Conservation (phyloP, 1,140 invertebrate species). For the Apis cerana region DNA sequence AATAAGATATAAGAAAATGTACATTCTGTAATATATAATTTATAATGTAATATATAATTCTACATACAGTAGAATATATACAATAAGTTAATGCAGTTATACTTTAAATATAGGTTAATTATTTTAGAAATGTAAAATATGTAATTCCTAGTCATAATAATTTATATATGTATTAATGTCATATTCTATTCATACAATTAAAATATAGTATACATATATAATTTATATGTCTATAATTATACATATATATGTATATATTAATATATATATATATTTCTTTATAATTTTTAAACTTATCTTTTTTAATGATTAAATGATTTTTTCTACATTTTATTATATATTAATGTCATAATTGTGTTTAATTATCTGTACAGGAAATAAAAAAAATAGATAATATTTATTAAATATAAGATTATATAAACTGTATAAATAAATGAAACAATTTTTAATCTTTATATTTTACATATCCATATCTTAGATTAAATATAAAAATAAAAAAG, state of each 20-base stretch:
- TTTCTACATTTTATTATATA: slow-evolving; percentile 9
- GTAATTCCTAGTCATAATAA: slow-evolving; percentile 53
- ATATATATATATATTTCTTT: background rate
- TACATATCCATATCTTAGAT: background rate
- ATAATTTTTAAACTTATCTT: background rate
- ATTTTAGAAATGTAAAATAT: slow-evolving; percentile 9
- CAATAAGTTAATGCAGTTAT: background rate
- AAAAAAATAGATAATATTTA: background rate
- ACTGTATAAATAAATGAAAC: slow-evolving; percentile 1
- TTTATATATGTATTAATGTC: slow-evolving; percentile 40
- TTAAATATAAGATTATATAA: slow-evolving; percentile 4
- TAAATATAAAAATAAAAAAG: background rate
- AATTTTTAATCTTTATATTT: slow-evolving; percentile 1
- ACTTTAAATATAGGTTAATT: background rate
- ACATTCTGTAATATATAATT: slow-evolving; percentile 50
- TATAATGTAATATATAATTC: slow-evolving; percentile 32
- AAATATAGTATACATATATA: slow-evolving; percentile 1
- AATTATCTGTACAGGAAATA: background rate
- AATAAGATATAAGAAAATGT: slow-evolving; percentile 21
- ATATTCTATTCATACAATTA: slow-evolving; percentile 27
- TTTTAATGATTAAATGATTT: slow-evolving; percentile 5
- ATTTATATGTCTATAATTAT: no score
- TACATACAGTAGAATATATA: slow-evolving; percentile 6
- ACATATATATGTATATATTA: no score
- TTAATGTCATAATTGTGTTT: background rate